Evolutionary conservation across 2,888 invertebrate species (phyloP), one percentile per base, ranked within the genome.

Genomic region (Abrostola triplasia): DNA sequence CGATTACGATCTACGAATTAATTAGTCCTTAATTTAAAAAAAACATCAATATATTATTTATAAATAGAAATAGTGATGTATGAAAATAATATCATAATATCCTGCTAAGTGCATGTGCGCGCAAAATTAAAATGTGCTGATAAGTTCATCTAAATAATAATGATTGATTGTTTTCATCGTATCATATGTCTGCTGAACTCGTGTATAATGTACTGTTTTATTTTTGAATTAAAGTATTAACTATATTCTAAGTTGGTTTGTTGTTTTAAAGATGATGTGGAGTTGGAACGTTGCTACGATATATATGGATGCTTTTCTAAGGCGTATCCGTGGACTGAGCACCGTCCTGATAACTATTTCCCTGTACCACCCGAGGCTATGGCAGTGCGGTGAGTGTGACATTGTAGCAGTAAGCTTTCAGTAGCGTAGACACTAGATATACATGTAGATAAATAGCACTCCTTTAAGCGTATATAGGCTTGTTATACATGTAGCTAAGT

Each of bases 301-400:
- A 96, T 96, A 0, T 98, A 97, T 78, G 98, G 98, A 5, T 98
- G 98, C 85, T 98, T 97, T 87, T 96, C 97, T 55, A 95, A 97
- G 65, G 96, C 95, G 11, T 95, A 96, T 38, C 98, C 98, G 0
- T 98, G 98, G 98, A 96, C 97, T 0, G 96, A 96, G 73, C 95
- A 96, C 61, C 95, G 98, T 36, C 98, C 98, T 35, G 97, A 98
- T 59, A 97, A 97, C 74, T 95, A 97, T 50, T 97, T 97, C 87
- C 98, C 98, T 0, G 96, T 96, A 70, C 95, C 96, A 48, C 96
- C 98, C 0, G 96, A 96, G 64, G 95, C 92, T 65, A 95, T 95
- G 83, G 94, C 94, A 70, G 95, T 95, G 13, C 91, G 93, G 90
- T 96, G 84, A 85, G 90, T 85, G 13, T 36, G 6, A 40, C n/a